A percentile compares a stretch with the other conserved stretches of the same genome.
Conservation (phyloP, 2,888 invertebrate genomes). For the Linnaemya tessellans region DNA sequence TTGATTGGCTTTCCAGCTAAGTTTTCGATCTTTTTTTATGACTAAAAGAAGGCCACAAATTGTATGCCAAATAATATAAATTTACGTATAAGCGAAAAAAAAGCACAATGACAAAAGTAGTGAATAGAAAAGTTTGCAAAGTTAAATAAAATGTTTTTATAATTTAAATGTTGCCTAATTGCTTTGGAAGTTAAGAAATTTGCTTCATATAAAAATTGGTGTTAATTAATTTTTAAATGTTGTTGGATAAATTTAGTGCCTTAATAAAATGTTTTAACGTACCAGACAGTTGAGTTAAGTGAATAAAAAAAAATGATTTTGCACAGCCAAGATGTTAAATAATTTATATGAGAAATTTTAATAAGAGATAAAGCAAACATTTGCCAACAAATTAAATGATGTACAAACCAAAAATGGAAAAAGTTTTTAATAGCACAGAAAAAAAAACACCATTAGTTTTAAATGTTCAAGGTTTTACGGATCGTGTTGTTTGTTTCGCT, state of each 20-base stretch:
- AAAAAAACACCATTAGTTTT: neutral
- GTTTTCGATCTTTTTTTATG: neutral
- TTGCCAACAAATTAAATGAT: neutral
- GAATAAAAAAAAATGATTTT: neutral
- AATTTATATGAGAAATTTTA: conserved; percentile 23
- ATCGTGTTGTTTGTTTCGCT: neutral
- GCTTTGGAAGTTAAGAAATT: conserved; percentile 33
- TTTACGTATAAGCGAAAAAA: neutral
- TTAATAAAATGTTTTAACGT: conserved; percentile 10
- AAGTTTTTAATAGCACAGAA: neutral
- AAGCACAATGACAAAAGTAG: neutral
- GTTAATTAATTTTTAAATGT: conserved; percentile 41
- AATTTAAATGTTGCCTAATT: conserved; percentile 43
- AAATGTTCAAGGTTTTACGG: conserved; percentile 16
- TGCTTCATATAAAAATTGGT: conserved; percentile 19
- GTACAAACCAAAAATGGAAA: neutral
- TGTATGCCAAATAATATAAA: conserved; percentile 1
- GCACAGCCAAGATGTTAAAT: neutral
- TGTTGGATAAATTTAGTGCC: neutral
- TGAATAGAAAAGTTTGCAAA: neutral
- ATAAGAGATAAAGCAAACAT: neutral
- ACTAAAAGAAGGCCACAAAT: neutral
- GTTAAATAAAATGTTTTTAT: neutral
- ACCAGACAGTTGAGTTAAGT: conserved; percentile 12
- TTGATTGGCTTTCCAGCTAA: conserved; percentile 38